Conservation (phyloP, 2,113 vertebrate genomes). For the Butorides virescens region DNA sequence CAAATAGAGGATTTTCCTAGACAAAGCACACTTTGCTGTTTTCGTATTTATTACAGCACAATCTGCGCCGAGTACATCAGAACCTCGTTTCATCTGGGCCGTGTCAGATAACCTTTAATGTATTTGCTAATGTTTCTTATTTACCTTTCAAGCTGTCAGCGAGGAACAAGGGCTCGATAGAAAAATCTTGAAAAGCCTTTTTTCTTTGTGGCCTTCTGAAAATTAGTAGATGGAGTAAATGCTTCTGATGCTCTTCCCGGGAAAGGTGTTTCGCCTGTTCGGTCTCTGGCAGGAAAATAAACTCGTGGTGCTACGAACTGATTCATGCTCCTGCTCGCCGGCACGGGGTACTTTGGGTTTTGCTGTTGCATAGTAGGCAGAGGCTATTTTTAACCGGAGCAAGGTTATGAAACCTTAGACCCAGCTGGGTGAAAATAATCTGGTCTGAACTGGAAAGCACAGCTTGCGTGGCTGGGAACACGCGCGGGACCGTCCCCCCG, state of each 20-base stretch:
- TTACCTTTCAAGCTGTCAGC: neutral
- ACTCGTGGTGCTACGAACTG: neutral
- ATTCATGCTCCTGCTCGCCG: slow-evolving; percentile 2
- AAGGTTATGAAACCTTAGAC: slow-evolving; percentile 72
- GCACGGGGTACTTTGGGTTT: slow-evolving; percentile 20
- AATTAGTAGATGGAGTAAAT: neutral
- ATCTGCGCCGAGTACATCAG: neutral
- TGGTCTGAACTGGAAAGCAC: slow-evolving; percentile 50
- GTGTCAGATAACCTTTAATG: slow-evolving; percentile 15
- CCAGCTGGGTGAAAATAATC: slow-evolving; percentile 55
- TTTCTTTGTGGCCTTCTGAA: neutral
- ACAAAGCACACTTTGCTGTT: slow-evolving; percentile 33
- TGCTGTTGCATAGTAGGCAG: slow-evolving; percentile 47
- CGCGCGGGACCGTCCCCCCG: neutral
- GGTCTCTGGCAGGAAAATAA: neutral
- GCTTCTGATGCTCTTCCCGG: neutral
- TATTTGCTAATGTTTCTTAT: neutral
- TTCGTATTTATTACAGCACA: slow-evolving; percentile 39
- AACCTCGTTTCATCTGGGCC: neutral
- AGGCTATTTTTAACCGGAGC: slow-evolving; percentile 65
- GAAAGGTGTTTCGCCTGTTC: neutral
- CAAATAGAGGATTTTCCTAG: slow-evolving; percentile 67
- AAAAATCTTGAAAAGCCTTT: neutral
- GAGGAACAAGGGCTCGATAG: neutral
- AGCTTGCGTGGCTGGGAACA: slow-evolving; percentile 12